Evolutionary conservation across 2,113 vertebrate species (phyloP).

Genomic region (Epinephelus moara): DNA sequence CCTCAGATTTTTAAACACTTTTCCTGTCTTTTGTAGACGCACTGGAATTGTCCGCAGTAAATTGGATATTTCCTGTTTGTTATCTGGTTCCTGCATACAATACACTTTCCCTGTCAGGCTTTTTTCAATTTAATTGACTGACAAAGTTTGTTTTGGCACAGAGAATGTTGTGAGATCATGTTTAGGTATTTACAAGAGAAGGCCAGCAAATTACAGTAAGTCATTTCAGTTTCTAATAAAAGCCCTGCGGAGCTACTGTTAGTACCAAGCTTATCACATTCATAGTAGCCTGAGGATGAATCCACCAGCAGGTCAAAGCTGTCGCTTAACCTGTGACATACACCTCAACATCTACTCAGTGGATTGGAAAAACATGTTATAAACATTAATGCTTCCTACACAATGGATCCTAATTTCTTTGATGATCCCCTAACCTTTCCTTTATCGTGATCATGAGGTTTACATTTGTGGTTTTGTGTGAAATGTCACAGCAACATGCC

Average conservation of each 20-base stretch:
- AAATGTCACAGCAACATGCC: neutral
- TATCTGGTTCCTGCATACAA: constrained; percentile 49
- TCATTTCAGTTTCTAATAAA: neutral
- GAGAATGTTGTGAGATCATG: neutral
- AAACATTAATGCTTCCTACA: too few relatives aligned
- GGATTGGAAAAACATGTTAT: too few relatives aligned
- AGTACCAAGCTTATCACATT: too few relatives aligned
- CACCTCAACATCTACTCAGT: too few relatives aligned
- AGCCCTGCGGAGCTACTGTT: neutral
- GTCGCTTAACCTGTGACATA: neutral
- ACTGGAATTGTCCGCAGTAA: neutral
- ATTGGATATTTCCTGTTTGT: constrained; percentile 43
- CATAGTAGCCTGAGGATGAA: too few relatives aligned
- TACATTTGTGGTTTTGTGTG: neutral
- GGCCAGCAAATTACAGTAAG: neutral
- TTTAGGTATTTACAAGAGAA: neutral
- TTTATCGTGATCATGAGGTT: neutral
- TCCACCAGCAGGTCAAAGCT: neutral
- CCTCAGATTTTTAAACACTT: neutral
- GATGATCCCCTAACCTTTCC: neutral
- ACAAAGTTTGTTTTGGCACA: neutral
- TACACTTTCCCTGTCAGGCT: neutral
- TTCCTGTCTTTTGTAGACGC: constrained; percentile 22
- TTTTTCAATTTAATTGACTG: neutral
- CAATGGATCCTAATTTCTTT: neutral